Percentiles rank a stretch among this genome's conserved stretches.
Conservation (phyloP, 92 coral and sea anemone genomes). For the Siderastrea siderea region DNA sequence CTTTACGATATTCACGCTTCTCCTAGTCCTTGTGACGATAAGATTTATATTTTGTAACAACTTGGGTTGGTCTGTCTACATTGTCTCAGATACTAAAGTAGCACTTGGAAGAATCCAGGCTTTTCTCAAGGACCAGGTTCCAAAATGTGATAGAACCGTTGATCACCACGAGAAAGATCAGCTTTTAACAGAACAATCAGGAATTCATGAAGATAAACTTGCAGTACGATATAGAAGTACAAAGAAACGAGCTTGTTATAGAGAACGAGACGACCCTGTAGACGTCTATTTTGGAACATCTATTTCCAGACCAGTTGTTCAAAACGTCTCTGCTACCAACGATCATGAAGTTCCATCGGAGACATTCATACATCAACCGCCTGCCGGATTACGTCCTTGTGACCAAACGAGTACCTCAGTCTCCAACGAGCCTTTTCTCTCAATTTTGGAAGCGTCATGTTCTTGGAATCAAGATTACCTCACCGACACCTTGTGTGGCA, state of each 20-base stretch:
- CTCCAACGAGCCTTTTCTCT: neutral
- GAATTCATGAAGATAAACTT: neutral
- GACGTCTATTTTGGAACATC: neutral
- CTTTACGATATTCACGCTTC: neutral
- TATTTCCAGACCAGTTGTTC: neutral
- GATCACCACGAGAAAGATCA: neutral
- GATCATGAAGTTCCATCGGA: neutral
- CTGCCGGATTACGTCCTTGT: neutral
- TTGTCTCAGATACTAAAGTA: conserved; percentile 4
- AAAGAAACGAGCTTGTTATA: neutral
- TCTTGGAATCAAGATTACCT: conserved; percentile 2
- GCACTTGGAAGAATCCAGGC: conserved; percentile 24
- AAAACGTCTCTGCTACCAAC: neutral
- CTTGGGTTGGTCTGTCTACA: neutral
- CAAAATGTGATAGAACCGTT: neutral
- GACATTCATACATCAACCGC: neutral
- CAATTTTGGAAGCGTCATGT: neutral
- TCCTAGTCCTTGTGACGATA: neutral
- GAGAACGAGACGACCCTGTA: neutral
- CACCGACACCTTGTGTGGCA: neutral
- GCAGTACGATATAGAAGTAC: neutral
- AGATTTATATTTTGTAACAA: neutral
- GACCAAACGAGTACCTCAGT: neutral
- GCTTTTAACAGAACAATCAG: neutral
- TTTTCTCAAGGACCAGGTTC: neutral